Evolutionary conservation across 2,888 invertebrate genomes (phyloP).

Genomic region (Cloeon dipterum): DNA sequence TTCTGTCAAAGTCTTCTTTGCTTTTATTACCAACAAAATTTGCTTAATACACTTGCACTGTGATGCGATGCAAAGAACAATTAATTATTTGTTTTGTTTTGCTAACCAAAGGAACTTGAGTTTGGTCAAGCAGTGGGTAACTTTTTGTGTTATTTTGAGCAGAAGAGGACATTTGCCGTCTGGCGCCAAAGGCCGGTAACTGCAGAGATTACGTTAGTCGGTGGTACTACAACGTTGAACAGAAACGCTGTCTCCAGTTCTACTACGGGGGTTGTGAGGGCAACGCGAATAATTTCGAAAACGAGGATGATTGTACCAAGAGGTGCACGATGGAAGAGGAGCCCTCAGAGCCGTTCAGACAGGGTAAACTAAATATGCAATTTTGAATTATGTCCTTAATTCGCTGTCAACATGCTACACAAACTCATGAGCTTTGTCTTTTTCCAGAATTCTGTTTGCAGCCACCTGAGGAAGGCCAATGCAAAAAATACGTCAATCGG

Average conservation of each 20-base stretch:
- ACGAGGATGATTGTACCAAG: slow-evolving; percentile 37
- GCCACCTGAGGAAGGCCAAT: slow-evolving; percentile 39
- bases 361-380: too few species aligned
- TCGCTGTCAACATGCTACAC: too few species aligned
- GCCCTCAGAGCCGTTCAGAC: slow-evolving; percentile 13
- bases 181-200: slow-evolving; percentile 52
- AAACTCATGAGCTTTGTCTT: too few species aligned
- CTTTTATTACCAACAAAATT: not conserved
- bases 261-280: slow-evolving; percentile 83
- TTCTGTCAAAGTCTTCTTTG: not conserved
- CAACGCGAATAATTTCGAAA: slow-evolving; percentile 65
- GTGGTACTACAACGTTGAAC: slow-evolving; percentile 67
- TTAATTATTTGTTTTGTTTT: too few species aligned
- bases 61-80: too few species aligned
- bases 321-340: slow-evolving; percentile 26
- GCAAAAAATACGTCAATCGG: slow-evolving; percentile 25
- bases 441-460: slow-evolving; percentile 49
- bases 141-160: slow-evolving; percentile 7
- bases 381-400: too few species aligned
- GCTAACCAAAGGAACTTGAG: too few species aligned
- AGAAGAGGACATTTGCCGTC: slow-evolving; percentile 46
- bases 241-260: slow-evolving; percentile 52
- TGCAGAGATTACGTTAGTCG: slow-evolving; percentile 49
- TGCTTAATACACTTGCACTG: not conserved
- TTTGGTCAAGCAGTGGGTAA: not conserved